phyloP scores from a whole-genome alignment of 2,797 vertebrate genomes.

The Carapus acus region DNA sequence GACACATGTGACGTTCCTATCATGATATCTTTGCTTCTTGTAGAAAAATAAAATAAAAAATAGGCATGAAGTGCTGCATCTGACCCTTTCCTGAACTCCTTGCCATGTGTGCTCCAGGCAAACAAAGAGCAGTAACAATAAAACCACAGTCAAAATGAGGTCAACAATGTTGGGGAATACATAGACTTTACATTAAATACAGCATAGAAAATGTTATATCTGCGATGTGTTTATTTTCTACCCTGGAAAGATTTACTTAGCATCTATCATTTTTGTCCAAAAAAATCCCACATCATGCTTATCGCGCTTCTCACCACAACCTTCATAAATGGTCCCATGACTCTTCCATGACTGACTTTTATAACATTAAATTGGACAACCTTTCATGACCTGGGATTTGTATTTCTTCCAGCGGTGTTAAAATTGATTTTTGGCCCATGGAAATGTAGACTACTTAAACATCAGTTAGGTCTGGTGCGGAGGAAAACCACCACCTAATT shows the following conservation, averaged over 20 bases:
- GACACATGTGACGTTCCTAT: slow-evolving; percentile 27
- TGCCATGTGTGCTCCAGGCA: slow-evolving; percentile 11
- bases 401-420: slow-evolving; percentile 1
- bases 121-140: slow-evolving; percentile 10
- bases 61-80: slow-evolving; percentile 4
- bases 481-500: slow-evolving; percentile 32
- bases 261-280: slow-evolving; percentile 4
- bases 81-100: slow-evolving; percentile 40
- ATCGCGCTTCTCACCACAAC: not conserved
- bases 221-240: slow-evolving; percentile 2
- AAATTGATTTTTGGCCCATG: slow-evolving; percentile 20
- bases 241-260: slow-evolving; percentile 13
- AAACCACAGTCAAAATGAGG: slow-evolving; percentile 12
- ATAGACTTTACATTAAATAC: slow-evolving; percentile 10
- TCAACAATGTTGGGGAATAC: slow-evolving; percentile 9
- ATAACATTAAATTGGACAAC: slow-evolving; percentile 2
- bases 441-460: slow-evolving; percentile 26
- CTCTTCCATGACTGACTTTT: slow-evolving; percentile 17
- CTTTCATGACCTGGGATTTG: slow-evolving; percentile 1
- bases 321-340: slow-evolving; percentile 4
- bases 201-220: slow-evolving; percentile 3
- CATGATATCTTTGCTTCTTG: slow-evolving; percentile 14
- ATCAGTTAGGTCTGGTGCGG: slow-evolving; percentile 1
- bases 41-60: not conserved
- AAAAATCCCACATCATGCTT: not conserved